These are phyloP conservation scores for Clavelina lepadiformis DNA, from an alignment of 23 tunicate genomes.

Conservation along the genomic window DNA sequence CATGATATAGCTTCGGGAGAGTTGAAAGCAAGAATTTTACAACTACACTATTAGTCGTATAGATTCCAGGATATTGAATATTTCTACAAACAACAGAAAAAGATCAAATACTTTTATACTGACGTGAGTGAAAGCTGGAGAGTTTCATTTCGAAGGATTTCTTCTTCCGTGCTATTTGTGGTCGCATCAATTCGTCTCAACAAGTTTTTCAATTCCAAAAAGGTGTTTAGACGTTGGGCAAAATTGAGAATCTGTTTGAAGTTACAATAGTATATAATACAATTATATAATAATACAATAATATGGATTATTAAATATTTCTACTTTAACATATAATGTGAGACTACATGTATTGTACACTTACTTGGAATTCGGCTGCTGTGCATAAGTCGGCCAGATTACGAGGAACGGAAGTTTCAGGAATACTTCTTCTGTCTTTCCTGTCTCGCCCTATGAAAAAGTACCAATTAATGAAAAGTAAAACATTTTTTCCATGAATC, in stretches of 20 bases:
- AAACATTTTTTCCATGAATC: too few species aligned
- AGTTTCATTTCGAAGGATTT: neutral
- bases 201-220: neutral
- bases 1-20: too few species aligned
- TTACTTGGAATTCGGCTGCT: neutral
- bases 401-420: neutral
- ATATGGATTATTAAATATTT: too few species aligned
- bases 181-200: neutral
- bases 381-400: neutral
- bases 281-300: too few species aligned
- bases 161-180: neutral
- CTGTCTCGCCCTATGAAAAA: neutral
- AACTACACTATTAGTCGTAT: too few species aligned
- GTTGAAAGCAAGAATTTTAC: too few species aligned
- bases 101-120: too few species aligned
- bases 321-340: too few species aligned
- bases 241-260: neutral
- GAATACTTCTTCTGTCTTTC: neutral
- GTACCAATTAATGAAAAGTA: too few species aligned
- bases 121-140: neutral
- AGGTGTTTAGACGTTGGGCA: neutral
- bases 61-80: too few species aligned
- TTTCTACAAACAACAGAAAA: too few species aligned
- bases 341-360: too few species aligned
- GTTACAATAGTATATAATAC: neutral